Percentiles rank a stretch among this genome's conserved stretches.
These are phyloP conservation scores for Cryptoprocta ferox DNA, from an alignment of 2,797 vertebrate species.

Conservation along the genomic window DNA sequence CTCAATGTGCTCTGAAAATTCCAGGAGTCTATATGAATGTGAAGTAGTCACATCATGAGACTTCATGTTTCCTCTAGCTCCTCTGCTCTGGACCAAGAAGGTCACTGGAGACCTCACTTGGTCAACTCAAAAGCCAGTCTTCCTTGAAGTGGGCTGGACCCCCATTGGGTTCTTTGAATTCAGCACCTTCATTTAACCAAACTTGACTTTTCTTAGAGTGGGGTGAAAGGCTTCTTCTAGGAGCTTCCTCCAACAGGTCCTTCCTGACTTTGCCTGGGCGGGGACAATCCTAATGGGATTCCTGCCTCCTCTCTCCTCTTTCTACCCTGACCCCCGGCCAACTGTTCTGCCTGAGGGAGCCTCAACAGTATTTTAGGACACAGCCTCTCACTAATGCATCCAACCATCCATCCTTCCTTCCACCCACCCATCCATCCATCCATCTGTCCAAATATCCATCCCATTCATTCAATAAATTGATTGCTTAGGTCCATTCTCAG, in stretches of 20 bases:
- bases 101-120: background rate
- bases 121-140: background rate
- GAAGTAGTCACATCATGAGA: rapidly evolving
- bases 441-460: background rate
- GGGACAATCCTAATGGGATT: background rate
- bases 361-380: background rate
- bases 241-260: background rate
- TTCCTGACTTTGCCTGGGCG: background rate
- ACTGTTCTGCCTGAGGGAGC: background rate
- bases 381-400: background rate
- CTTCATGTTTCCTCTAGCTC: no score
- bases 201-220: background rate
- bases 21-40: rapidly evolving
- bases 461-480: background rate
- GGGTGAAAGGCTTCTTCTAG: background rate
- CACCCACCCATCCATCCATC: background rate
- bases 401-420: background rate
- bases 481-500: background rate
- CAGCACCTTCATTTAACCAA: background rate
- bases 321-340: no score
- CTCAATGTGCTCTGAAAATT: background rate
- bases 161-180: background rate
- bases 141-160: background rate
- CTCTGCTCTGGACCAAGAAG: background rate
- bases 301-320: background rate